Evolutionary conservation across 2,888 invertebrate genomes (phyloP).

Genomic region (Mimachlamys varia): DNA sequence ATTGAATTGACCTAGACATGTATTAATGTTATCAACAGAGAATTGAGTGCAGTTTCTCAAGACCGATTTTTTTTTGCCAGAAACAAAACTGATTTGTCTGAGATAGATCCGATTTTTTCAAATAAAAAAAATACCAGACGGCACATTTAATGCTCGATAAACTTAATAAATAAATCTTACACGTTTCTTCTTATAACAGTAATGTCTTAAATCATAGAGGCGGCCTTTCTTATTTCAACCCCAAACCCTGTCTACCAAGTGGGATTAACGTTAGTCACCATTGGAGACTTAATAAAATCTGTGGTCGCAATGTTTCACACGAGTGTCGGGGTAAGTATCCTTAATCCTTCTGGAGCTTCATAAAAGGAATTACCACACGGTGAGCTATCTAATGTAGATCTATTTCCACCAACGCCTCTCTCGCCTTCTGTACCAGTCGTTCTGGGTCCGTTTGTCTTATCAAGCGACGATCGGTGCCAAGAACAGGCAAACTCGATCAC

Average conservation of each 20-base stretch:
- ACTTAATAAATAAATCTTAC: not conserved
- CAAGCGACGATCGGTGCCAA: not conserved
- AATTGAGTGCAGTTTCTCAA: no score
- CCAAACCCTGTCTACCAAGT: not conserved
- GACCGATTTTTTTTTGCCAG: no score
- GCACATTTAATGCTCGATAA: not conserved
- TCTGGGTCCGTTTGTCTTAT: not conserved
- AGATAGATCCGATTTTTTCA: no score
- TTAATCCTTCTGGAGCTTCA: not conserved
- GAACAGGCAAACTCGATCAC: slow-evolving; percentile 14
- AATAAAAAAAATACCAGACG: not conserved
- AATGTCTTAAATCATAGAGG: not conserved
- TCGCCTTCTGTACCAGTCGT: not conserved
- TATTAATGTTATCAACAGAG: no score
- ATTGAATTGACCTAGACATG: no score
- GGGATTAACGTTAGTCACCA: not conserved
- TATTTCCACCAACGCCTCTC: not conserved
- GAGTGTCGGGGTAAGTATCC: not conserved
- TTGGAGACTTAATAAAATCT: not conserved
- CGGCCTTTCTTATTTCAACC: not conserved
- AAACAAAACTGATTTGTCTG: no score
- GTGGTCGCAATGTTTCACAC: not conserved
- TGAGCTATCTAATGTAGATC: not conserved
- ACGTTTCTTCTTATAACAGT: not conserved
- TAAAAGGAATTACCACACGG: not conserved